Evolutionary conservation across 2,113 vertebrate species (phyloP), one percentile per base, ranked within the genome.

Genomic region (Cnemophilus loriae): DNA sequence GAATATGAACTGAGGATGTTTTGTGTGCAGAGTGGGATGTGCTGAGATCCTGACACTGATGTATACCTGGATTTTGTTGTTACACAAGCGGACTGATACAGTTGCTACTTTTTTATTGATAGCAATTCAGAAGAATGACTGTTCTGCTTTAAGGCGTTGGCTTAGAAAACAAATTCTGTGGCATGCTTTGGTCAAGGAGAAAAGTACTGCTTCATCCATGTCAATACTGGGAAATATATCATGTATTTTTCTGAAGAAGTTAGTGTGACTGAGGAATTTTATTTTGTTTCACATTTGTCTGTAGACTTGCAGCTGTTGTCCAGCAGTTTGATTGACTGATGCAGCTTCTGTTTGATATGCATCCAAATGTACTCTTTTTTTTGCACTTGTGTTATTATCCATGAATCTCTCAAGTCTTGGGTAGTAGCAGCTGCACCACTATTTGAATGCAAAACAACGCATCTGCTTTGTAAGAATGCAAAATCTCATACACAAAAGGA

Each of bases 371-470:
- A 27, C 77, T 93, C 26, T 20, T 88, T 95, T 92, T 88, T 91
- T 65, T 87, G 33, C 27, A 6, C n/a, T 93, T 44, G 44, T 2
- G 3, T 76, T 91, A 60, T 41, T 88, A 79, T 70, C 52, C 79
- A 88, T 95, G 96, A 86, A 90, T 94, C 89, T 95, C 80, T 83
- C 41, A 61, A 84, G 33, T 46, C 33, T 60, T 87, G 78, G 84
- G 73, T 93, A 90, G 35, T 3, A 46, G 87, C 69, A 91, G 59
- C 88, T 94, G 39, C 73, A 68, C 3, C 6, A 5, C 46, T 49
- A 8, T 68, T 70, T 80, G 59, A 83, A 81, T 79, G 32, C 32
- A 61, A 84, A 87, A 70, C 55, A 75, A 44, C 32, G 18, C 42
- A 30, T 84, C 64, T 76, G 30, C 63, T 93, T 11, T 28, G 27